Base-by-base conservation (phyloP, 2,888 invertebrate genomes). In the Eristalis intricaria region DNA sequence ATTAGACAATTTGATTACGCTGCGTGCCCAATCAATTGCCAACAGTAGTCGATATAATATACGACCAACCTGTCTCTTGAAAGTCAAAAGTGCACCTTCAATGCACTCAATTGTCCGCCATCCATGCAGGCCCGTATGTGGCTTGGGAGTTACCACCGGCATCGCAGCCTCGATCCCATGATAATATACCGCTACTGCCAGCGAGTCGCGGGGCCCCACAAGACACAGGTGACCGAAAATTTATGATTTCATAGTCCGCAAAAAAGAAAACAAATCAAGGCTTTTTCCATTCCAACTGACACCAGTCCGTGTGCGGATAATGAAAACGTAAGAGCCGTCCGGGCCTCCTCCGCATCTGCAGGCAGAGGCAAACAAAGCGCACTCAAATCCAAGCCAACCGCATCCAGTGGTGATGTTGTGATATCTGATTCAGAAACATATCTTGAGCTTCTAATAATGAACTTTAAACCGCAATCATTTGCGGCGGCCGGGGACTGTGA, bases 1-100 rank as follows among this genome's bases (percentile, higher is more conserved):
- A 87, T 87, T 87, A 87, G 84, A 61, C 87, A 83, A 82, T 83
- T 86, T 86, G 86, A 83, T 86, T 86, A 87, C 64, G 71, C 79
- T 68, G 87, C 80, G 66, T 87, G 58, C 70, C 50, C 74, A 83
- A 68, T 71, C 71, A 75, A 69, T 60, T 74, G 40, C 43, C 43
- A 19, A 5, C 19, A 23, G 35, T 10, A 66, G 38, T 29, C 75
- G 35, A 66, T 78, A 66, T 83, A 74, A 86, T 75, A 71, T 75
- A 83, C 74, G 78, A 56, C 61, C 75, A 75, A 79, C 66, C 15
- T 78, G 69, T 74, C 74, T 80, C 40, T 86, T 75, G 78, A 86
- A 83, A 86, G 75, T 86, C 86, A 86, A 79, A 86, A 82, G 82
- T 86, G 77, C 81, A 75, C 74, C 80, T 84, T 19, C 23, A 68